Evolutionary conservation across 1,140 invertebrate species (phyloP).

Genomic region (Hyphantria cunea): DNA sequence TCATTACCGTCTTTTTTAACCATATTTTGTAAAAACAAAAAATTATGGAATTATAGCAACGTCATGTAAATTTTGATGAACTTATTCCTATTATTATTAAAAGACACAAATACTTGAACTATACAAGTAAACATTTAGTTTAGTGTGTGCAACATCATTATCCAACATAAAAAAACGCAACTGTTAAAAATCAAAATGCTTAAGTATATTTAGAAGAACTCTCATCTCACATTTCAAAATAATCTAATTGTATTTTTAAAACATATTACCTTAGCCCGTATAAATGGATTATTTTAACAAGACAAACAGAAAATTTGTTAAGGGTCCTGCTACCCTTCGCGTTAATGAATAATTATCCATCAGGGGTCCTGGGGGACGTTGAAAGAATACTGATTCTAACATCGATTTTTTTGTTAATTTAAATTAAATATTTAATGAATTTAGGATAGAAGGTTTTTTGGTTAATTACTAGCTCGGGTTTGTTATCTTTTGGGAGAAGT

Average conservation of each 20-base stretch:
- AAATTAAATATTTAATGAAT: conserved; percentile 1
- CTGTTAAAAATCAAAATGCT: too few species aligned
- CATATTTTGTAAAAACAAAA: too few species aligned
- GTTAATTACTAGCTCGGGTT: not conserved
- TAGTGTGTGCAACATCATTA: too few species aligned
- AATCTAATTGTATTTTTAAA: not conserved
- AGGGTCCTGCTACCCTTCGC: not conserved
- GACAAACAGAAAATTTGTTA: conserved; percentile 4
- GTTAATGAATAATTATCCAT: conserved; percentile 3
- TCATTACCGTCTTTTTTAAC: too few species aligned
- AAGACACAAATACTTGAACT: too few species aligned
- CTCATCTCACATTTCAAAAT: not conserved
- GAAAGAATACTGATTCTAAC: conserved; percentile 5
- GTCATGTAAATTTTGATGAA: too few species aligned
- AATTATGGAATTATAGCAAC: too few species aligned
- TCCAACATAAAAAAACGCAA: too few species aligned
- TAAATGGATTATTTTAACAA: conserved; percentile 4
- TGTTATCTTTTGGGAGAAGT: too few species aligned
- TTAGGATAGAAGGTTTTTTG: conserved; percentile 1
- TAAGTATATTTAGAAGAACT: too few species aligned
- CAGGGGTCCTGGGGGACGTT: not conserved
- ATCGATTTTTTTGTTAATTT: conserved; percentile 2
- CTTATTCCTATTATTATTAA: too few species aligned
- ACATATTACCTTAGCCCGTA: not conserved
- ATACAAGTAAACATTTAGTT: too few species aligned